These are phyloP conservation scores for Drosophila burlai DNA, from an alignment of 1,140 invertebrate genomes.

Conservation along the genomic window DNA sequence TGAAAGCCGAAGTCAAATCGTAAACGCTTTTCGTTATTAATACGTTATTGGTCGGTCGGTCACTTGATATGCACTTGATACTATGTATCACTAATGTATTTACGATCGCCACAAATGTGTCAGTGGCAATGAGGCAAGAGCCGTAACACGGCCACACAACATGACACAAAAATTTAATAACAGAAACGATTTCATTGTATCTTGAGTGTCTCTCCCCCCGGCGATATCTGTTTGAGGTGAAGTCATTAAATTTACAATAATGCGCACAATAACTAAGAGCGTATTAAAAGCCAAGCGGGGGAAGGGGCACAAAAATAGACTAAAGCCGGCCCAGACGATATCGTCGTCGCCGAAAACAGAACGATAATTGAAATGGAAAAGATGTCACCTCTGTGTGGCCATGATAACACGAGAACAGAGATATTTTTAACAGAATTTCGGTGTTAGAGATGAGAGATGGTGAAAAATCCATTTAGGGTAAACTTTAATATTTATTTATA, in stretches of 20 bases:
- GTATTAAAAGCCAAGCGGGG: constrained; percentile 47
- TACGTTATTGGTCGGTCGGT: constrained; percentile 45
- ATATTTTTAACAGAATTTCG: constrained; percentile 8
- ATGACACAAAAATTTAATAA: constrained; percentile 65
- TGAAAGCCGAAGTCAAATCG: constrained; percentile 58
- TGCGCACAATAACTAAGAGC: constrained; percentile 77
- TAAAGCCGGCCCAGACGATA: constrained; percentile 37
- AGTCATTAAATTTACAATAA: constrained; percentile 83
- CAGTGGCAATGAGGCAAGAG: constrained; percentile 79
- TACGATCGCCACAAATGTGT: constrained; percentile 78
- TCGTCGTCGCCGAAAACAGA: constrained; percentile 8
- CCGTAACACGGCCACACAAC: constrained; percentile 80
- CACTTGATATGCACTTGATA: constrained; percentile 54
- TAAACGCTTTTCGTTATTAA: constrained; percentile 75
- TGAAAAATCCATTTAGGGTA: background rate
- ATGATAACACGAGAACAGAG: constrained; percentile 35
- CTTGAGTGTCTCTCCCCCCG: constrained; percentile 29
- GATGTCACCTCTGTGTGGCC: constrained; percentile 51
- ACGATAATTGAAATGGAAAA: constrained; percentile 69
- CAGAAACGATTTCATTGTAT: constrained; percentile 64
- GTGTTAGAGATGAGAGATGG: constrained; percentile 3
- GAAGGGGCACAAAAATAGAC: constrained; percentile 12
- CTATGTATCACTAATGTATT: constrained; percentile 75
- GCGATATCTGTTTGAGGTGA: constrained; percentile 51
- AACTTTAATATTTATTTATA: background rate